Evolutionary conservation across 1,140 invertebrate species (phyloP), one percentile per base, ranked within the genome.

Genomic region (Leptopilina boulardi): DNA sequence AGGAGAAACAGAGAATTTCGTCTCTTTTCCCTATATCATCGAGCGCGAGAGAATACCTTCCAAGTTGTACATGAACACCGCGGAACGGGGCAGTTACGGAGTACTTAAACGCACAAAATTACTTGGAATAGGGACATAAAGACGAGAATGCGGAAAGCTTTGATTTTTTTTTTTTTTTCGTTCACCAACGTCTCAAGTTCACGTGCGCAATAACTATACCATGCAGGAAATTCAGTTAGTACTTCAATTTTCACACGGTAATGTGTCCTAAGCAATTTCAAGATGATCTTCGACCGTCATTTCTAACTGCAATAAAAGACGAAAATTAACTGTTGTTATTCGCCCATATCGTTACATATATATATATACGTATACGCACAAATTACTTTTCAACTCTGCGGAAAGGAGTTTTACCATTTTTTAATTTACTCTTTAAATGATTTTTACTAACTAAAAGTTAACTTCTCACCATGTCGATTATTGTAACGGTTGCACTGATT

Each of bases 191-290:
- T 66, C 59, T 66, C 59, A 66, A 66, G 59, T 66, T 66, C 59
- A 66, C 59, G 23, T 34, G 59, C 59, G 59, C 59, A 66, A 59
- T 59, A 59, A 66, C 59, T 38, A 38, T 38, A 38, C 59, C 59
- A 66, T 66, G 11, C 59, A 66, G 21, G 59, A 30, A 66, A 66
- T 66, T 66, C 59, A 66, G 23, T 66, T 66, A 66, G 59, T 26
- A 66, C 59, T 66, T 66, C 59, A 26, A 66, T 66, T 66, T 34
- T 66, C 59, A 66, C 59, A 66, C 59, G 59, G 59, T 66, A 66
- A 66, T 66, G 59, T 66, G 59, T 66, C 59, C 59, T 30, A 66
- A 66, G 59, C 59, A 66, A 66, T 66, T 66, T 66, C 13, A 59
- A 66, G 26, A 66, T 66, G 23, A 66, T 66, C 59, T 66, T 66